A percentile compares a stretch with the other conserved stretches of the same genome.
These are phyloP conservation scores for Pyralis farinalis DNA, from an alignment of 2,888 invertebrate species.

Conservation along the genomic window DNA sequence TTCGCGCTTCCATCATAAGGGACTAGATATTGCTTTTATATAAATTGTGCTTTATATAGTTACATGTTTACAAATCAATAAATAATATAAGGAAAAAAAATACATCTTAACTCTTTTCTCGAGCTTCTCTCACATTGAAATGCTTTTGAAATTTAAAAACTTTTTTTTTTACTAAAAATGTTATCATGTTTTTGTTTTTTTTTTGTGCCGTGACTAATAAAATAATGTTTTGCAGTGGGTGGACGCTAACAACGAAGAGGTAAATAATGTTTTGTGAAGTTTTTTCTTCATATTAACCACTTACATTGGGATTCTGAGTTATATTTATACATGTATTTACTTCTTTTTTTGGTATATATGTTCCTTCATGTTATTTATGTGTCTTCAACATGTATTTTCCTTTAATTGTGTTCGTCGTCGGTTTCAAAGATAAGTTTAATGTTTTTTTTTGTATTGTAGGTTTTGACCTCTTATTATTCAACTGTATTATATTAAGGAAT, in stretches of 20 bases:
- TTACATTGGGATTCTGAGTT: slow-evolving; percentile 12
- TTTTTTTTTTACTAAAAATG: slow-evolving; percentile 21
- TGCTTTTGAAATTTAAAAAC: slow-evolving; percentile 55
- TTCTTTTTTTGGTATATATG: slow-evolving; percentile 18
- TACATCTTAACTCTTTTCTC: slow-evolving; percentile 40
- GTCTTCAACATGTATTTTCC: not conserved
- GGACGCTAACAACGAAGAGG: slow-evolving; percentile 85
- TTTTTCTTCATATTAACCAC: slow-evolving; percentile 14
- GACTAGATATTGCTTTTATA: slow-evolving; percentile 8
- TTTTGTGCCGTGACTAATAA: slow-evolving; percentile 64
- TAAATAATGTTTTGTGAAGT: slow-evolving; percentile 57
- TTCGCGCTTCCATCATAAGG: slow-evolving; percentile 19
- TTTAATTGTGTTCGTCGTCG: not conserved
- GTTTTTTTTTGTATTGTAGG: not conserved
- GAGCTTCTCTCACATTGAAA: slow-evolving; percentile 54
- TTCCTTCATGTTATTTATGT: not conserved
- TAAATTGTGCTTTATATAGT: slow-evolving; percentile 48
- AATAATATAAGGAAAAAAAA: slow-evolving; percentile 38
- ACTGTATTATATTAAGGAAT: too few species aligned
- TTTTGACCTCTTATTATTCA: too few species aligned
- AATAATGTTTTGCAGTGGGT: slow-evolving; percentile 83
- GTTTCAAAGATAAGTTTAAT: not conserved
- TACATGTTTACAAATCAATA: slow-evolving; percentile 46
- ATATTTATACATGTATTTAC: slow-evolving; percentile 8
- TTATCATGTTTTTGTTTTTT: slow-evolving; percentile 31